phyloP scores from a whole-genome alignment of 2,888 invertebrate genomes.

The Drosophila vallismaia region DNA sequence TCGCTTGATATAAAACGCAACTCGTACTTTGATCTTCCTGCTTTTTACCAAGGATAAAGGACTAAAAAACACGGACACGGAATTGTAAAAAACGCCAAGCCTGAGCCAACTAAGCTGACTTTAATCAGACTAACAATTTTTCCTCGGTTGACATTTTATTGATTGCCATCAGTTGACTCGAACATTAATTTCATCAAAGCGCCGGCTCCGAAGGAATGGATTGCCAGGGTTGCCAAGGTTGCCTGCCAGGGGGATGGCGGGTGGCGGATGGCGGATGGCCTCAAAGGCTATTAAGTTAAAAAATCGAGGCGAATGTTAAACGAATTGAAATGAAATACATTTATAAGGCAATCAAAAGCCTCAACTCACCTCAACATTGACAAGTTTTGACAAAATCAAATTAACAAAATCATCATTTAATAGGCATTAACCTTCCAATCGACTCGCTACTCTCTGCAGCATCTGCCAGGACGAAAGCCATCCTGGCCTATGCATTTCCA shows the following conservation, averaged over 20 bases:
- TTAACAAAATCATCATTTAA: background rate
- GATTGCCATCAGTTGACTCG: constrained; percentile 56
- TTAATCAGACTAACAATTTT: constrained; percentile 54
- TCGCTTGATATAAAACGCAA: constrained; percentile 11
- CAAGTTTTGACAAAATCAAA: no score
- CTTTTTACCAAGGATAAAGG: background rate
- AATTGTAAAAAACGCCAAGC: background rate
- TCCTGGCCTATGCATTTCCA: background rate
- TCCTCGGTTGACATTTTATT: constrained; percentile 56
- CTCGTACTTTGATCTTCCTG: constrained; percentile 34
- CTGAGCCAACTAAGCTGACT: constrained; percentile 33
- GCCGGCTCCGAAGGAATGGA: background rate
- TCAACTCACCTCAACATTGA: background rate
- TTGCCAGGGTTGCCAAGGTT: background rate
- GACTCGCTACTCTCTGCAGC: no score
- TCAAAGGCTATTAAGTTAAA: constrained; percentile 9
- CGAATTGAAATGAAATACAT: constrained; percentile 6
- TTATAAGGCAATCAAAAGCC: constrained; percentile 28
- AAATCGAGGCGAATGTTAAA: constrained; percentile 2
- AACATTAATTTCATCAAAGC: constrained; percentile 55
- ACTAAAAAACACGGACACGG: background rate
- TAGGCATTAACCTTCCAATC: no score
- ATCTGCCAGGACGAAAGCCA: no score
- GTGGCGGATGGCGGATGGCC: background rate
- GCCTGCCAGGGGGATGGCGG: background rate